Evolutionary conservation across 2,888 invertebrate genomes (phyloP), one percentile per base, ranked within the genome.

Genomic region (Cataglyphis cursor): DNA sequence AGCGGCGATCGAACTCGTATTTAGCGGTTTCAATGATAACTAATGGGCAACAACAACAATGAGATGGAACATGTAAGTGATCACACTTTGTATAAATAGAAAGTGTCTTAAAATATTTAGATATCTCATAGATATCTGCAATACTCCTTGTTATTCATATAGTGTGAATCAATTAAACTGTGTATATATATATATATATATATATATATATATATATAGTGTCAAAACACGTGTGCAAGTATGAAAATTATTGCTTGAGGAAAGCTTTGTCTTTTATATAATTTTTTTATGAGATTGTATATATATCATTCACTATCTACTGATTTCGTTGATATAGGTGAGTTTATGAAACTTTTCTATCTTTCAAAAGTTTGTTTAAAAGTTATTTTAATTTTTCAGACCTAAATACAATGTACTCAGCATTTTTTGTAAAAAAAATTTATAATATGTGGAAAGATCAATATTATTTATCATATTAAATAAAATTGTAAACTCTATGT

Each of bases 1-100:
- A 93, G 97, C 97, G 28, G 99, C 99, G 21, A 97, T 99, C 81
- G 98, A 99, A 94, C 96, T 99, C 75, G 97, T 99, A 31, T 97
- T 99, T 93, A 97, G 96, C 89, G 97, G 97, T 54, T 93, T 95
- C 66, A 92, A 90, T 66, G 94, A 94, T 75, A 94, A 93, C 88
- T 94, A 88, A 90, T 68, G n/a, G n/a, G 24, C 10, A 21, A 35
- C 28, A 61, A 35, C 8, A 18, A 82, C 18, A 31, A 66, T n/a
- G 35, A 8, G 10, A 62, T 62, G n/a, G 41, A 38, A 64, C 51
- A 35, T 61, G 15, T 8, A 48, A 83, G 70, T 62, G 70, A 59
- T 64, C 3, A 41, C 24, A 54, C 35, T 57, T 21, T 61, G 15
- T 62, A 41, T 38, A 73, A 44, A 61, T 24, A 38, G 28, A 15